Evolutionary conservation across 2,113 vertebrate species (phyloP).

Genomic region (Lampris incognitus): DNA sequence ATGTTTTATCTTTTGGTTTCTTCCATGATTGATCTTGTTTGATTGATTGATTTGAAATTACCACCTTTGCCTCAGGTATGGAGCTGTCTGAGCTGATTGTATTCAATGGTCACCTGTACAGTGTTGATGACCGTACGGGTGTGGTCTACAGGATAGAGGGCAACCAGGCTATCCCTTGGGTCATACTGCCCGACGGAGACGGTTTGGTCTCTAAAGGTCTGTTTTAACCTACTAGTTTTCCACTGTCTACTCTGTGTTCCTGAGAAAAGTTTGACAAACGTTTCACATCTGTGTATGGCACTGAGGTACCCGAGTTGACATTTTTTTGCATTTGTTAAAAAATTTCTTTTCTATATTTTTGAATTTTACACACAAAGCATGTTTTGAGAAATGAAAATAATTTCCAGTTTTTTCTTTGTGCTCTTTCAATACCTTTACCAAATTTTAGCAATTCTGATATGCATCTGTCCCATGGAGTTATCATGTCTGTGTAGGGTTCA

Average conservation of each 20-base stretch:
- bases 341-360: too few species aligned
- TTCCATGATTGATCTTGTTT: not conserved
- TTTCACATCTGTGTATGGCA: too few species aligned
- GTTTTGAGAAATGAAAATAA: too few species aligned
- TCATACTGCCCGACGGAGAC: constrained; percentile 93
- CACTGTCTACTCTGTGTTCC: too few species aligned
- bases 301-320: too few species aligned
- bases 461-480: not conserved
- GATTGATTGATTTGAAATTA: not conserved
- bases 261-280: too few species aligned
- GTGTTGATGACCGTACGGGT: constrained; percentile 93
- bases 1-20: too few species aligned
- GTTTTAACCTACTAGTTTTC: constrained; percentile 15
- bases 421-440: too few species aligned
- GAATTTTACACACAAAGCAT: too few species aligned
- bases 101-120: constrained; percentile 93
- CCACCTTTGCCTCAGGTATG: constrained; percentile 83
- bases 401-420: too few species aligned
- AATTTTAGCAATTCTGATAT: too few species aligned
- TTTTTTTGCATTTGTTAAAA: too few species aligned
- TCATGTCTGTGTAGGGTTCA: constrained; percentile 86
- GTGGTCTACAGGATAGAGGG: constrained; percentile 93
- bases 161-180: constrained; percentile 90
- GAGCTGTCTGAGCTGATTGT: constrained; percentile 93
- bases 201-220: constrained; percentile 93